Evolutionary conservation across 2,888 invertebrate genomes (phyloP), one percentile per base, ranked within the genome.

Genomic region (Nycteola revayana): DNA sequence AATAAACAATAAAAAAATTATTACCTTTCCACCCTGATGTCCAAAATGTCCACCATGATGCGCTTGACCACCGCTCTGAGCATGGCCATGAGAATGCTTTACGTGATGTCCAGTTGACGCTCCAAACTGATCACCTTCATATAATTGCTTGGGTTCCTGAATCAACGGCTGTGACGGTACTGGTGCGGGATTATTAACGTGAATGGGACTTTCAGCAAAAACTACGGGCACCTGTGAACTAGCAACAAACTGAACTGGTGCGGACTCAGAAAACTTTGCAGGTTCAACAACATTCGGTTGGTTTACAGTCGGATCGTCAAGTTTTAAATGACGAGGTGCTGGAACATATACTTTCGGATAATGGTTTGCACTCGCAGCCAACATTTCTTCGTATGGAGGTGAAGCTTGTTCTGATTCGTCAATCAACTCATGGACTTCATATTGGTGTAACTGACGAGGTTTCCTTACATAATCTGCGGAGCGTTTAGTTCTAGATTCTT

Each of bases 11-110:
- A n/a, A n/a, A n/a, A n/a, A n/a, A n/a, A n/a, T n/a, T n/a, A n/a
- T 55, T 50, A 87, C 89, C 81, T 92, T 90, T 10, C 89, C 90
- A 3, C 90, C 92, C 42, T 90, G 89, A 4, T 88, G 80, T 0
- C 76, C 83, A 42, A 90, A 78, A 45, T 91, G 89, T 9, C 88
- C 85, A 0, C 75, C 80, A 25, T 91, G 89, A 9, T 90, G 83
- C 8, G 84, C 77, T 22, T 90, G 84, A 0, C 92, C 92, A 0
- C 90, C 91, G 0, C 90, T 91, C 1, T 84, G 78, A 25, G 81
- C 66, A 26, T 81, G 73, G 1, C 66, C 68, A 32, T 81, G 75
- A 1, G 66, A 68, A 42, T 75, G 70, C 21, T 75, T 70, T 0
- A 78, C 61, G 10, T 73, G 66, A 42, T 80, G 70, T n/a, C 71